Evolutionary conservation across 2,888 invertebrate species (phyloP), one percentile per base, ranked within the genome.

Genomic region (Phaedon cochleariae): DNA sequence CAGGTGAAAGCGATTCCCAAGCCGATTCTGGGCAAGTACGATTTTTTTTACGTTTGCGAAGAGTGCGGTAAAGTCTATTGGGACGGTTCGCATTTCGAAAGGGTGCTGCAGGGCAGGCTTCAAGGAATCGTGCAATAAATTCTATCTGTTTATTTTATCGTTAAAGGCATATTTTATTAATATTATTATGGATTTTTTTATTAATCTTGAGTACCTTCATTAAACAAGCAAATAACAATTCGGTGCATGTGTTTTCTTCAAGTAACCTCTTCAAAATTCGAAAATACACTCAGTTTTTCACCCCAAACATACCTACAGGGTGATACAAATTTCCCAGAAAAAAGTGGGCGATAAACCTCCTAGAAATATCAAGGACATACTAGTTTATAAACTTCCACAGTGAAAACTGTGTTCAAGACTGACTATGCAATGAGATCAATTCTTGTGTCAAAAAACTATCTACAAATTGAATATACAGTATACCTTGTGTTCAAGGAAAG

Each of bases 51-150:
- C 73, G 83, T 92, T 31, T 94, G 94, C 83, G 88, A 89, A 71
- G 80, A 78, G 26, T 94, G 94, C 84, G 94, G 93, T 0, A 91
- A 90, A 80, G 85, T 92, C 57, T 92, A 89, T 81, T 93, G 93
- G 91, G 90, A 91, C 68, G 84, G 83, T 12, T 77, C 77, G 53
- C 83, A 83, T 71, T 81, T 79, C 49, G 81, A 81, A 41, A 74
- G 69, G 63, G 79, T 82, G 17, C 65, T 82, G 21, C 64, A 72
- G 17, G 81, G 81, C 49, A 72, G 79, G 62, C 76, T 82, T 29
- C 78, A 80, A 64, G 79, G 78, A 61, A 79, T 82, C 63, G 81
- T 82, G 71, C 68, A 71, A 71, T 69, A 65, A 37, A 53, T 41
- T 53, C 26, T 52, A 45, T 52, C 57, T 22, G 54, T 49, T 62